Evolutionary conservation across 2,113 vertebrate genomes (phyloP).

Genomic region (Ammodytes marinus): DNA sequence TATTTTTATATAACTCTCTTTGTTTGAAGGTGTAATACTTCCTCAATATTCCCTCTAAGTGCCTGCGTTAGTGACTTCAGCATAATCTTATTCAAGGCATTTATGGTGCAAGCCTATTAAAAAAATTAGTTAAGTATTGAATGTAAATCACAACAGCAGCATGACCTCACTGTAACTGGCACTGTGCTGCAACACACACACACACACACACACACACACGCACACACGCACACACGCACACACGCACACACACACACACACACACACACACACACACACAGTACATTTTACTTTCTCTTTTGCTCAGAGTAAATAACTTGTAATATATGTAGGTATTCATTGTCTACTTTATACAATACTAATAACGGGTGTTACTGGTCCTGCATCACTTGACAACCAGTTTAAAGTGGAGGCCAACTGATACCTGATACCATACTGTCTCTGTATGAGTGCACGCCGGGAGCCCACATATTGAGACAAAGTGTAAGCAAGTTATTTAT

Average conservation of each 20-base stretch:
- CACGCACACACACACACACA: too few species aligned
- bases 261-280: too few species aligned
- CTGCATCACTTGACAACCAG: constrained; percentile 25
- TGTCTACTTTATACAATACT: neutral
- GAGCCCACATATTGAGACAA: too few species aligned
- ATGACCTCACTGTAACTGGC: too few species aligned
- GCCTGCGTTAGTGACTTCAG: neutral
- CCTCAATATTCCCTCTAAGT: neutral
- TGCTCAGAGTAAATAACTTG: neutral
- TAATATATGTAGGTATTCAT: neutral
- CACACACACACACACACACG: too few species aligned
- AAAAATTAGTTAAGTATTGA: neutral
- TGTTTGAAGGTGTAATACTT: neutral
- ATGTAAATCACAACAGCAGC: neutral
- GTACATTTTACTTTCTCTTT: neutral
- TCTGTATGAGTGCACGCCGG: neutral
- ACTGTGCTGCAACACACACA: too few species aligned
- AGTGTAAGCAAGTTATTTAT: too few species aligned
- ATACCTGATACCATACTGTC: neutral
- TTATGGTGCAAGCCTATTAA: neutral
- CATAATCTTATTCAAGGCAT: neutral
- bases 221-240: too few species aligned
- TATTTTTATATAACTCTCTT: neutral
- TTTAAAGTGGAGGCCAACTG: neutral
- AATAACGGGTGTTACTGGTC: neutral